These are phyloP conservation scores for Pelobates cultripes DNA, from an alignment of 2,797 vertebrate species.

Conservation along the genomic window DNA sequence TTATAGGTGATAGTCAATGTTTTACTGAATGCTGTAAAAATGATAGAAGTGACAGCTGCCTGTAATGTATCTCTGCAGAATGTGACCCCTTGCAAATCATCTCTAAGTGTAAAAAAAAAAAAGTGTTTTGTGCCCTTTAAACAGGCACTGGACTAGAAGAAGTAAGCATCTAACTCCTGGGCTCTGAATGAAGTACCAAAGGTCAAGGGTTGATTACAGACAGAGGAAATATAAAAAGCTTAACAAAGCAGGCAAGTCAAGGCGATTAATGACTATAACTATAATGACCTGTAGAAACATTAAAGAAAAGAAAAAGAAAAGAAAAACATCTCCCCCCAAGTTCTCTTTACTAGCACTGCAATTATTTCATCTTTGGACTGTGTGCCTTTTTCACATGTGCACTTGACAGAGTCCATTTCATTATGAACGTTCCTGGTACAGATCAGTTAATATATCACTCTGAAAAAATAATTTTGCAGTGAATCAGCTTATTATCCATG, in stretches of 20 bases:
- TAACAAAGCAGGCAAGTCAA: conserved; percentile 15
- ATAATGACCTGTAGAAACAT: conserved; percentile 20
- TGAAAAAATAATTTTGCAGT: conserved; percentile 40
- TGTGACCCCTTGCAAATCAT: too few relatives aligned
- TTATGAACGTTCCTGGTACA: conserved; percentile 23
- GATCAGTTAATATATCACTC: conserved; percentile 48
- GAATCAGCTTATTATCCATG: conserved; percentile 48
- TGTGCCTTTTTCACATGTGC: conserved; percentile 18
- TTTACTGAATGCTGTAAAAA: too few relatives aligned
- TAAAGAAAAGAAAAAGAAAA: neutral
- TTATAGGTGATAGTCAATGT: too few relatives aligned
- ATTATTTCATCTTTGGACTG: conserved; percentile 35
- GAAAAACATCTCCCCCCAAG: neutral
- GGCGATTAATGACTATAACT: conserved; percentile 1
- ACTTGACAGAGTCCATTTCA: conserved; percentile 28
- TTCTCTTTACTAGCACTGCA: conserved; percentile 21
- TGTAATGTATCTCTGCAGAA: too few relatives aligned
- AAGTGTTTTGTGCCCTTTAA: too few relatives aligned
- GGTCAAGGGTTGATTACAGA: conserved; percentile 5
- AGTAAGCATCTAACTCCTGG: neutral
- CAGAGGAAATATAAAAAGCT: conserved; percentile 9
- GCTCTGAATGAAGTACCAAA: neutral
- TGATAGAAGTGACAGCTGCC: too few relatives aligned
- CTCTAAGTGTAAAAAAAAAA: too few relatives aligned
- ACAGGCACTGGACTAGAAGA: too few relatives aligned